A percentile compares a stretch with the other conserved stretches of the same genome.
phyloP scores from a whole-genome alignment of 2,888 invertebrate species.

The Xylota segnis region DNA sequence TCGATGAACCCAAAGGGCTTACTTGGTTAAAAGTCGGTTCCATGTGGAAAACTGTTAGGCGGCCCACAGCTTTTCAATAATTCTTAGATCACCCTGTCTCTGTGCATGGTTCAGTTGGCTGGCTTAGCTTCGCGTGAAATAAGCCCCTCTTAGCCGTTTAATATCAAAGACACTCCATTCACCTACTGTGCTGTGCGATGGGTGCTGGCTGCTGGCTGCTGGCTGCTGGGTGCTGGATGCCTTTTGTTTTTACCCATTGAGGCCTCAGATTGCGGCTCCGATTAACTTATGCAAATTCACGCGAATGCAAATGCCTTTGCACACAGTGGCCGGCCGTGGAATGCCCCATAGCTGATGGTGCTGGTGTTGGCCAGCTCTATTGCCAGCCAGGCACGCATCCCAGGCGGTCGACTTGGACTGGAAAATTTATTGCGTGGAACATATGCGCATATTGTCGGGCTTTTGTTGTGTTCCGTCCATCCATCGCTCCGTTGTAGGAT shows the following conservation, averaged over 20 bases:
- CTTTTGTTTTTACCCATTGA: slow-evolving; percentile 30
- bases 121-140: slow-evolving; percentile 46
- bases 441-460: slow-evolving; percentile 57
- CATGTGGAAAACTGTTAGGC: too few relatives aligned
- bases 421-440: slow-evolving; percentile 75
- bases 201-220: too few relatives aligned
- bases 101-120: slow-evolving; percentile 44
- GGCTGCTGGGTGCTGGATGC: too few relatives aligned
- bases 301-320: slow-evolving; percentile 61
- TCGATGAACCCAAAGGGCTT: too few relatives aligned
- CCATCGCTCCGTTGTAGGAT: slow-evolving; percentile 32
- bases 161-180: slow-evolving; percentile 60
- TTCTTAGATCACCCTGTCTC: slow-evolving; percentile 37
- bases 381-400: slow-evolving; percentile 43
- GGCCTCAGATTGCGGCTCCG: slow-evolving; percentile 58
- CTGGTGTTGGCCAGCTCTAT: not conserved
- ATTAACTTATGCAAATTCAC: slow-evolving; percentile 75
- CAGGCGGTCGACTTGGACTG: slow-evolving; percentile 42
- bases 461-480: slow-evolving; percentile 45
- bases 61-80: too few relatives aligned
- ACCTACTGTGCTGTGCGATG: slow-evolving; percentile 26
- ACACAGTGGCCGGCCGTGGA: slow-evolving; percentile 27
- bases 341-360: slow-evolving; percentile 20
- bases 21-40: too few relatives aligned
- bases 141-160: slow-evolving; percentile 49